Percentiles rank a stretch among this genome's conserved stretches.
phyloP scores from a whole-genome alignment of 2,113 vertebrate species.

The Phyllopteryx taeniolatus region DNA sequence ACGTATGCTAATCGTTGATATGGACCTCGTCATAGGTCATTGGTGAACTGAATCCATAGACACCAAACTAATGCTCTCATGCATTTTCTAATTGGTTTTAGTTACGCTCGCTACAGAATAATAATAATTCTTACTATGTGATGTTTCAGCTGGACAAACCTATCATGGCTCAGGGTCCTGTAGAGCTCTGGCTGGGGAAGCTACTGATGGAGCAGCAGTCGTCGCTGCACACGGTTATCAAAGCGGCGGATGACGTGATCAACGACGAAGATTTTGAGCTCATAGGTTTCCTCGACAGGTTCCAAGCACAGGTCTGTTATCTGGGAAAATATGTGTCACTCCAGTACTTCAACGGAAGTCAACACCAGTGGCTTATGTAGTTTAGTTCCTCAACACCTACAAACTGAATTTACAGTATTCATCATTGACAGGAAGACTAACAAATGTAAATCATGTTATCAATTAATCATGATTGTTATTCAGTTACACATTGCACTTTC shows the following conservation, averaged over 20 bases:
- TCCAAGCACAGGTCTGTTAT: constrained; percentile 82
- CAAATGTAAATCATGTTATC: too few species aligned
- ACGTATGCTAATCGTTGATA: constrained; percentile 38
- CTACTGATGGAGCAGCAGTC: constrained; percentile 75
- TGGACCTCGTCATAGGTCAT: neutral
- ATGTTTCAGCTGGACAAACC: constrained; percentile 71
- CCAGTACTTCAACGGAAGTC: too few species aligned
- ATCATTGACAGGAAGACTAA: too few species aligned
- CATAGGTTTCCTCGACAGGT: constrained; percentile 76
- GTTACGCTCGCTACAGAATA: too few species aligned
- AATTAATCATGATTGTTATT: too few species aligned
- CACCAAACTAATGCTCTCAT: too few species aligned
- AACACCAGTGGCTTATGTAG: too few species aligned
- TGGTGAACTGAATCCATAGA: neutral
- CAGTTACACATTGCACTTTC: too few species aligned
- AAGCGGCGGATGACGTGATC: constrained; percentile 75
- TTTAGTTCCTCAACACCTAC: too few species aligned
- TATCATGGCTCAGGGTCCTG: constrained; percentile 80
- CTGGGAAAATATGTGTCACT: neutral
- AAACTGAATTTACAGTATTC: too few species aligned
- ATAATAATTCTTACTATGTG: neutral
- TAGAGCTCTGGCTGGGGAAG: constrained; percentile 81
- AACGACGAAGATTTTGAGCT: constrained; percentile 78
- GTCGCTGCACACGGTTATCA: constrained; percentile 81
- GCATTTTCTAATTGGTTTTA: neutral